Percentiles rank a stretch among this genome's conserved stretches.
These are phyloP conservation scores for Condylura cristata DNA, from an alignment of 2,113 vertebrate species.

Conservation along the genomic window DNA sequence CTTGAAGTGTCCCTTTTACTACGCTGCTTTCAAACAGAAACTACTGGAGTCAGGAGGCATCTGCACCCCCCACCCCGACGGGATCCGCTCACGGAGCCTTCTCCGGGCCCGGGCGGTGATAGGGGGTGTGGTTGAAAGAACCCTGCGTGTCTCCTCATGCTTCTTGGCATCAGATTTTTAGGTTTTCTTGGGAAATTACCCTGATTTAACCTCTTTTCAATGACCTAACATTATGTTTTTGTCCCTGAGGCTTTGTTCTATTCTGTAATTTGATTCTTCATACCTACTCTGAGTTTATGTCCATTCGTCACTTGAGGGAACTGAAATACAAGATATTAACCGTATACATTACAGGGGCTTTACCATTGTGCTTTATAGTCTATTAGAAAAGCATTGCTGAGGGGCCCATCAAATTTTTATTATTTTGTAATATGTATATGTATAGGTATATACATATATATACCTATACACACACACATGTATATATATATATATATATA, in stretches of 20 bases:
- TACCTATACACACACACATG: not conserved
- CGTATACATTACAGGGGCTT: not conserved
- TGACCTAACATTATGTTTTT: not conserved
- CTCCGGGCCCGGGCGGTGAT: not conserved
- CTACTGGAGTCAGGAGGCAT: not conserved
- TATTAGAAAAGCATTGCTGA: not conserved
- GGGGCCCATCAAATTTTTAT: not conserved
- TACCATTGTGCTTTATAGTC: not conserved
- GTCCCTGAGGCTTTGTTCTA: not conserved
- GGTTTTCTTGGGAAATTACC: not conserved
- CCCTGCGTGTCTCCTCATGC: not conserved
- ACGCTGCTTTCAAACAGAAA: not conserved
- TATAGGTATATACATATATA: not conserved
- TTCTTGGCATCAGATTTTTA: not conserved
- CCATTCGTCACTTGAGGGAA: not conserved
- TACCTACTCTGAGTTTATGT: not conserved
- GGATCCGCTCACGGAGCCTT: not conserved
- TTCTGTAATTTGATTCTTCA: not conserved
- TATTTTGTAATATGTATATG: no score
- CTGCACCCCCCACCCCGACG: not conserved
- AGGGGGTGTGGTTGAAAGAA: not conserved
- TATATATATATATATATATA: no score
- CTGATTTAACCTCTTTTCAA: not conserved
- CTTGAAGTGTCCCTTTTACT: not conserved
- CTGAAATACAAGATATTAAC: not conserved